Evolutionary conservation across 2,113 vertebrate species (phyloP).

Genomic region (Tachysurus fulvidraco): DNA sequence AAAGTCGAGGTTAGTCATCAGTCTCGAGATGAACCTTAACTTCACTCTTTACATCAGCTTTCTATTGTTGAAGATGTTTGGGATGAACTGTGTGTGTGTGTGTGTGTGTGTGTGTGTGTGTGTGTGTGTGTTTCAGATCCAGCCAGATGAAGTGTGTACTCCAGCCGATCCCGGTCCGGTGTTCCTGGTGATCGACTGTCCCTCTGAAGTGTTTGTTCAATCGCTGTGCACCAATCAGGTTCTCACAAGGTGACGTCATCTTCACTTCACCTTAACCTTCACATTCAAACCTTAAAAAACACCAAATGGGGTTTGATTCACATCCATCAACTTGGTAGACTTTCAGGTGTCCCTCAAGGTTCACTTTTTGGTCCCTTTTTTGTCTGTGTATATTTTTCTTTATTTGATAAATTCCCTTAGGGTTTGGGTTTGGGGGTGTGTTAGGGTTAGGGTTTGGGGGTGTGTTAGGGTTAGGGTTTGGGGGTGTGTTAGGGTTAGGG

Average conservation of each 20-base stretch:
- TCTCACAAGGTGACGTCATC: constrained; percentile 60
- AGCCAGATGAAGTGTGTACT: constrained; percentile 86
- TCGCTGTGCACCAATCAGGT: constrained; percentile 72
- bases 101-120: neutral
- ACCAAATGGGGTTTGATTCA: neutral
- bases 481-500: too few relatives aligned
- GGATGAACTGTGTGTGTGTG: neutral
- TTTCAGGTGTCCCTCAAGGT: neutral
- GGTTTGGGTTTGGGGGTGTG: too few relatives aligned
- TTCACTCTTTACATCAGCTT: neutral
- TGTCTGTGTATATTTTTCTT: too few relatives aligned
- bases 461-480: too few relatives aligned
- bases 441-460: too few relatives aligned
- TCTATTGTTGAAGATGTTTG: too few relatives aligned
- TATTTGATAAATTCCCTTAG: neutral
- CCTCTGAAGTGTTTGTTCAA: constrained; percentile 82
- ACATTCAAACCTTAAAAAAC: neutral
- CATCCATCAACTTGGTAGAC: neutral
- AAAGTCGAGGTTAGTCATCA: neutral
- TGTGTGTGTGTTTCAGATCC: constrained; percentile 74
- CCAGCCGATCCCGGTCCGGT: constrained; percentile 80
- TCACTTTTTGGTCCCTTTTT: neutral
- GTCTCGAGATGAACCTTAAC: neutral
- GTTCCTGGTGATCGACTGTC: constrained; percentile 90
- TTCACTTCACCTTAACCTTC: neutral